These are phyloP conservation scores for Pemphigus obesinymphae DNA, from an alignment of 1,140 invertebrate genomes.

Conservation along the genomic window DNA sequence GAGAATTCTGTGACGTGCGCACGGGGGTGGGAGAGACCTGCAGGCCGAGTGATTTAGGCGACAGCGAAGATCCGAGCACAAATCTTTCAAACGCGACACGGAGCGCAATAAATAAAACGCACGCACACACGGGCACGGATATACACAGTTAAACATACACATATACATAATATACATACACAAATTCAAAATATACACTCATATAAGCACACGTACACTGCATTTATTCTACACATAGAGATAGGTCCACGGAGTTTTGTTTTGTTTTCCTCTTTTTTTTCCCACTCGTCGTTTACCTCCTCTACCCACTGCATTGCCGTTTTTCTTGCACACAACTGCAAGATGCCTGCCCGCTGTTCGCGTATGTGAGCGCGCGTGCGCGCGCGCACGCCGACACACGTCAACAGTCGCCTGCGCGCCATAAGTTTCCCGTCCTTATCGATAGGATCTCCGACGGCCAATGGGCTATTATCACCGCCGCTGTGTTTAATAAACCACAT, in stretches of 20 bases:
- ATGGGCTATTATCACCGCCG: neutral
- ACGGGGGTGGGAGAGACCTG: no score
- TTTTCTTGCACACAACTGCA: no score
- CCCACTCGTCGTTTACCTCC: neutral
- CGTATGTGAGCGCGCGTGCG: neutral
- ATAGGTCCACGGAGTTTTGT: neutral
- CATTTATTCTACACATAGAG: neutral
- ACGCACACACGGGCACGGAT: neutral
- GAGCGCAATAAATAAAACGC: slow-evolving; percentile 35
- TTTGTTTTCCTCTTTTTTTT: neutral
- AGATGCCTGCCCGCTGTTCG: no score
- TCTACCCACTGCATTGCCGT: no score
- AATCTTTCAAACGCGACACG: slow-evolving; percentile 30
- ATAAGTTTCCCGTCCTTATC: neutral
- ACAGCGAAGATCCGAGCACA: slow-evolving; percentile 38
- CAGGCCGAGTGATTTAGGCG: slow-evolving; percentile 34
- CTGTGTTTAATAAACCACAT: no score
- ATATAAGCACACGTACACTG: neutral
- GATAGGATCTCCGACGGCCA: neutral
- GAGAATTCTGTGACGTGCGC: neutral
- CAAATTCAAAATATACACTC: no score
- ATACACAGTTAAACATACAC: neutral
- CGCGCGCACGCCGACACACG: neutral
- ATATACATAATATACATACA: neutral
- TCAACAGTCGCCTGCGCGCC: neutral